Conservation (phyloP, 2,797 vertebrate species). For the Danio kyathit region DNA sequence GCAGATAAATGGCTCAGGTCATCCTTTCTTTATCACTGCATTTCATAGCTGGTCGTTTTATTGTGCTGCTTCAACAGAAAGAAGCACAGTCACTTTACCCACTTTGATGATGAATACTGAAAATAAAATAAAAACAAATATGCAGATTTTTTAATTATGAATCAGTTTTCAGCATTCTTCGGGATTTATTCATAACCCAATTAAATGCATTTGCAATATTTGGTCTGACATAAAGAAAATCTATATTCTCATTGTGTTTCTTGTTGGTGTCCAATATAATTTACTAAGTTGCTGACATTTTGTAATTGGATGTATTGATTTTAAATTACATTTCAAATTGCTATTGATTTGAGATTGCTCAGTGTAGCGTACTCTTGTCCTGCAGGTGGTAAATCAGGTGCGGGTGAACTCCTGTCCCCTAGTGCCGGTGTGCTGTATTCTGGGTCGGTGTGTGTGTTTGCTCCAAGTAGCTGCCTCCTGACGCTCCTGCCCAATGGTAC, state of each 20-base stretch:
- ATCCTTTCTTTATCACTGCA: background rate
- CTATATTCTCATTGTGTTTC: background rate
- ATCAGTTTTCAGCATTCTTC: background rate
- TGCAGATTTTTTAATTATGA: background rate
- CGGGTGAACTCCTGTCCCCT: constrained; percentile 33
- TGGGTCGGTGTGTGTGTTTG: constrained; percentile 86
- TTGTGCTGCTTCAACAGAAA: background rate
- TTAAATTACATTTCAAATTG: background rate
- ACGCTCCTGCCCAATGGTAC: constrained; percentile 85
- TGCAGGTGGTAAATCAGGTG: constrained; percentile 55
- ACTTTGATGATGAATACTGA: too few relatives aligned
- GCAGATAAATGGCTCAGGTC: constrained; percentile 49
- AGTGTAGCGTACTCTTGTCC: background rate
- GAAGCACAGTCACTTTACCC: background rate
- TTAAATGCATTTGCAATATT: background rate
- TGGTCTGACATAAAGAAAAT: background rate
- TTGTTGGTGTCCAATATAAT: background rate
- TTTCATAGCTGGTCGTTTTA: background rate
- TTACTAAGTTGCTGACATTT: background rate
- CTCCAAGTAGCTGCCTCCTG: constrained; percentile 86
- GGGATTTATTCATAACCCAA: background rate
- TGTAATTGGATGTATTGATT: background rate
- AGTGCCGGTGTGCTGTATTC: constrained; percentile 72
- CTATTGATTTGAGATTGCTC: constrained; percentile 6
- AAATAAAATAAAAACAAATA: background rate